Evolutionary conservation across 1,140 invertebrate genomes (phyloP), one percentile per base, ranked within the genome.

Genomic region (Carcinoscorpius rotundicauda): DNA sequence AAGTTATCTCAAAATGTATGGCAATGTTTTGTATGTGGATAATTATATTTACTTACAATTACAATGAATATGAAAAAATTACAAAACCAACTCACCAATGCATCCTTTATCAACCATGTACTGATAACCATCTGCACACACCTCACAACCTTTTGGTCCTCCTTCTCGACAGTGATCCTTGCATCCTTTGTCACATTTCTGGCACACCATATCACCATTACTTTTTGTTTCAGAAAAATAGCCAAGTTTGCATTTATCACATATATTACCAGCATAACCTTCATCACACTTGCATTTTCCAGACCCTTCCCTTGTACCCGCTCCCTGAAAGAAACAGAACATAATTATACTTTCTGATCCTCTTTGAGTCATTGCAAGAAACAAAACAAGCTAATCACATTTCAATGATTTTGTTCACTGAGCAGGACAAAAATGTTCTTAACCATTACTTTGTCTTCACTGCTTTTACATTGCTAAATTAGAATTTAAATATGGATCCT

Each of bases 231-330:
- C 56, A 58, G 62, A 52, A 62, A 87, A 98, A 76, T 86, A 92
- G 9, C 85, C 85, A 65, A 78, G 73, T 57, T 80, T 80, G 79
- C 97, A 99, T 10, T 83, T 75, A 65, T 86, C 83, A 79, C 97
- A 99, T 51, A 81, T 73, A 1, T 84, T 80, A 48, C 93, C 93
- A 0, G 72, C 73, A 75, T 98, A 98, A 0, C 91, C 94, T 50
- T 73, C 71, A 74, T 95, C 84, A 77, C 97, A 99, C 11, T 82
- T 77, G 74, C 97, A 99, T 63, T 87, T 84, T 0, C 96, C 97
- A 75, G 88, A 93, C 5, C 97, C 97, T 78, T 92, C 91, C 58
- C 94, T 81, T 0, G 91, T 97, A 3, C 97, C 95, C 70, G 86
- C 83, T 50, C 96, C 96, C 81, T 85, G 65, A 55, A 55, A 29